Conservation (phyloP, 2,797 vertebrate genomes). For the Poecilia gillii region DNA sequence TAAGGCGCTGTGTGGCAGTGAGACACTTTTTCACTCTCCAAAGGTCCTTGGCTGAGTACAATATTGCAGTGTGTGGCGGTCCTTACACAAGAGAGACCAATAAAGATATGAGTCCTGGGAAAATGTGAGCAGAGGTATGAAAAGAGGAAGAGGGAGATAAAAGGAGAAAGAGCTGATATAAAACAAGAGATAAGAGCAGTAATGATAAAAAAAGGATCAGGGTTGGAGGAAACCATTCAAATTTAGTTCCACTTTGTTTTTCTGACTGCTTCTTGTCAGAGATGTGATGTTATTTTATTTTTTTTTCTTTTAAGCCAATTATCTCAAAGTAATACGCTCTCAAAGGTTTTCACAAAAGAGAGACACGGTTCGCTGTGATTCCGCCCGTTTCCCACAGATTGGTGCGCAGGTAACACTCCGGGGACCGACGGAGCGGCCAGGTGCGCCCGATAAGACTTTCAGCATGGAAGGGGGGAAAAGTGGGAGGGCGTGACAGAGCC, state of each 20-base stretch:
- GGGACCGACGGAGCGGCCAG: constrained; percentile 84
- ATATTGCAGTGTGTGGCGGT: constrained; percentile 87
- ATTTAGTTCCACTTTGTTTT: constrained; percentile 30
- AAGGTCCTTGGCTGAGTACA: constrained; percentile 85
- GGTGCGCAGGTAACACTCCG: constrained; percentile 83
- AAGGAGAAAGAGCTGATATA: constrained; percentile 24
- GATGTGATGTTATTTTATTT: not conserved
- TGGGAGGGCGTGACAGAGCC: constrained; percentile 56
- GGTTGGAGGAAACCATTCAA: constrained; percentile 15
- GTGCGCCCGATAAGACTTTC: constrained; percentile 84
- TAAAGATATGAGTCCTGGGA: constrained; percentile 90
- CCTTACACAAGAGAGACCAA: constrained; percentile 86
- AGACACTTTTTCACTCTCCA: constrained; percentile 86
- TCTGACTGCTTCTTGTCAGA: constrained; percentile 18
- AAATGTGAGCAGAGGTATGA: constrained; percentile 70
- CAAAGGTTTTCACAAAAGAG: constrained; percentile 46
- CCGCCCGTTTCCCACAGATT: constrained; percentile 60
- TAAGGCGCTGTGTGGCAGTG: constrained; percentile 54
- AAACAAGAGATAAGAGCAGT: constrained; percentile 25
- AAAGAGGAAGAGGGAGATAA: constrained; percentile 71
- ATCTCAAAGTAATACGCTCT: constrained; percentile 36
- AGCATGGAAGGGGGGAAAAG: constrained; percentile 52
- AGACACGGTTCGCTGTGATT: constrained; percentile 26
- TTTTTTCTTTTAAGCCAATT: constrained; percentile 56
- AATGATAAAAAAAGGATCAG: constrained; percentile 31